phyloP scores from a whole-genome alignment of 2,113 vertebrate species.

The Osmerus mordax region DNA sequence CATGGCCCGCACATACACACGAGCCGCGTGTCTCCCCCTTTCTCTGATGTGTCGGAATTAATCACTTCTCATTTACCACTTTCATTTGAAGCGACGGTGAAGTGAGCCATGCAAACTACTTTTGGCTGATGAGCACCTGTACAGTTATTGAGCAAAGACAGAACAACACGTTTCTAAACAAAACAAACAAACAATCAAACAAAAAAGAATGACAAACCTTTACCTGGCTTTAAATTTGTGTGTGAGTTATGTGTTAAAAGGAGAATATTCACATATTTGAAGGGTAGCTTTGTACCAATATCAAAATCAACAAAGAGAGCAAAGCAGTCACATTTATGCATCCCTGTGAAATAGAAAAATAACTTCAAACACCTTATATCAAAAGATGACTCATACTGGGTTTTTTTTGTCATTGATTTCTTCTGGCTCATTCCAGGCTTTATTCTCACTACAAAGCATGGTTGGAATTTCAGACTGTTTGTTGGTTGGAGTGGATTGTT shows the following conservation, averaged over 20 bases:
- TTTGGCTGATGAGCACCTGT: neutral
- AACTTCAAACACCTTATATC: conserved; percentile 13
- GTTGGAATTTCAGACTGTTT: conserved; percentile 13
- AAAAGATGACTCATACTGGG: conserved; percentile 1
- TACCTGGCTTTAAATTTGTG: too few relatives aligned
- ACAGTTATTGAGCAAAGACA: neutral
- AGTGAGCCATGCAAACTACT: neutral
- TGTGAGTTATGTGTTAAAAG: neutral
- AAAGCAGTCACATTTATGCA: conserved; percentile 9
- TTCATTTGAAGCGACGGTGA: neutral
- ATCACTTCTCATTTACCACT: neutral
- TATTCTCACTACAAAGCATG: conserved; percentile 13
- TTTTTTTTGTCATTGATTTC: neutral
- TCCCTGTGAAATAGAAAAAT: conserved; percentile 15
- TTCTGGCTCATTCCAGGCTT: conserved; percentile 3
- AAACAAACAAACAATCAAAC: neutral
- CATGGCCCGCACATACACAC: too few relatives aligned
- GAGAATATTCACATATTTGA: neutral
- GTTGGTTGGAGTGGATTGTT: neutral
- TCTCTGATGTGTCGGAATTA: neutral
- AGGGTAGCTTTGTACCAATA: conserved; percentile 9
- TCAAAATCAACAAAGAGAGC: conserved; percentile 9
- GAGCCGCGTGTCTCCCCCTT: neutral
- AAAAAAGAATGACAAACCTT: neutral
- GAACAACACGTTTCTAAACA: neutral